Percentiles rank a stretch among this genome's conserved stretches.
Evolutionary conservation across 2,888 invertebrate species (phyloP).

Genomic region (Aleiodes testaceus): DNA sequence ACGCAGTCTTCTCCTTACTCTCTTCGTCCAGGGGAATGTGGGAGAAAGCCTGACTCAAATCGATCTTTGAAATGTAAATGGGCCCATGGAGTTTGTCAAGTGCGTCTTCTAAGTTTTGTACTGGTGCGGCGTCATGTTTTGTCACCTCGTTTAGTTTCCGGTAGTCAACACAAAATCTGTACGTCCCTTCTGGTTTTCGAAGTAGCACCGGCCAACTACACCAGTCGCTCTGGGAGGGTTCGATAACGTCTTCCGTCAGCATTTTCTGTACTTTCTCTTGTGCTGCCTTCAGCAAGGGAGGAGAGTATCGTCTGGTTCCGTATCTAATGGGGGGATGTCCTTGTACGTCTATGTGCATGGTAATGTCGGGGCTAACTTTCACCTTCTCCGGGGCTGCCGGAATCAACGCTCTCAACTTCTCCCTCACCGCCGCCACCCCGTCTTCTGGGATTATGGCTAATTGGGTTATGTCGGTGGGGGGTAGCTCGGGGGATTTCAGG

Average conservation of each 20-base stretch:
- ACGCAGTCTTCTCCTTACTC: constrained; percentile 13
- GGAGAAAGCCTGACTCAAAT: not conserved
- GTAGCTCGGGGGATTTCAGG: too few relatives aligned
- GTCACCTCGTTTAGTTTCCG: not conserved
- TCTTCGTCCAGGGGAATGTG: not conserved
- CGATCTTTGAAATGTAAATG: not conserved
- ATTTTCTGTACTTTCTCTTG: constrained; percentile 1
- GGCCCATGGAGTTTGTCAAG: not conserved
- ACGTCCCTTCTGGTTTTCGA: too few relatives aligned
- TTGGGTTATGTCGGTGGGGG: too few relatives aligned
- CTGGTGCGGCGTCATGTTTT: not conserved
- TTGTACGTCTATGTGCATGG: constrained; percentile 23
- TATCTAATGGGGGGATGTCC: constrained; percentile 19
- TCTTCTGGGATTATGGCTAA: too few relatives aligned
- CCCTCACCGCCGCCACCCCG: too few relatives aligned
- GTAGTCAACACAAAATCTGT: too few relatives aligned
- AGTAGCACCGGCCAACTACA: too few relatives aligned
- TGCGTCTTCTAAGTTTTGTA: not conserved
- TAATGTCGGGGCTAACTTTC: not conserved
- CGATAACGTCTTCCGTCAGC: constrained; percentile 7
- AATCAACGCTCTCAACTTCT: too few relatives aligned
- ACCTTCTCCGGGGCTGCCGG: not conserved
- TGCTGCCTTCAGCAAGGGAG: not conserved
- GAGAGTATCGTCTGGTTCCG: not conserved
- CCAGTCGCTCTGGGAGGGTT: constrained; percentile 15